These are phyloP conservation scores for Oncorhynchus clarkii DNA, from an alignment of 2,113 vertebrate species.

Conservation along the genomic window DNA sequence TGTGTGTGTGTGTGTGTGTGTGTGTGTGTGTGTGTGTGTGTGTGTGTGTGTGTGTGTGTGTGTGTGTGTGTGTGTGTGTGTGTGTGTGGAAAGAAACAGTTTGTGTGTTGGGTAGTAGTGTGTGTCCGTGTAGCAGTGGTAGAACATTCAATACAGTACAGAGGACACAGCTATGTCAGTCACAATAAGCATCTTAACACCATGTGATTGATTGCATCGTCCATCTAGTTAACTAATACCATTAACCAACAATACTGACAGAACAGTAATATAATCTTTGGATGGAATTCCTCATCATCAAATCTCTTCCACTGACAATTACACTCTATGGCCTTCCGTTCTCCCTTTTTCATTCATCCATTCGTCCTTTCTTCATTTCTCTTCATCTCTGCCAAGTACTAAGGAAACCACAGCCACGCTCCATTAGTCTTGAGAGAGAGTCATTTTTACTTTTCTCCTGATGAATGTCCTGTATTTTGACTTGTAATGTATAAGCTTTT, in stretches of 20 bases:
- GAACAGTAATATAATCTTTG: not conserved
- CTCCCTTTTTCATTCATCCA: conserved; percentile 23
- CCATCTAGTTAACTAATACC: not conserved
- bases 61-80: conserved; percentile 38
- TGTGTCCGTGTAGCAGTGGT: conserved; percentile 7
- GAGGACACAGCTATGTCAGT: not conserved
- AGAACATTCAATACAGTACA: not conserved
- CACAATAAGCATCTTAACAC: not conserved
- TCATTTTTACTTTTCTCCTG: conserved; percentile 55
- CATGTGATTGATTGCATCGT: not conserved
- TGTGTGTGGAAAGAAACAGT: not conserved
- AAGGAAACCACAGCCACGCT: conserved; percentile 34
- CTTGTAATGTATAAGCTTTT: not conserved
- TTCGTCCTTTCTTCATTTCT: conserved; percentile 33
- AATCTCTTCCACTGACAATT: too few species aligned
- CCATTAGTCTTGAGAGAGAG: conserved; percentile 41
- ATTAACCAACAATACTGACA: not conserved
- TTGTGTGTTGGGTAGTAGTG: conserved; percentile 21
- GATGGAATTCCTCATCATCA: not conserved
- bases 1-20: conserved; percentile 25
- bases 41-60: conserved; percentile 27
- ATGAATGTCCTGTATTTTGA: conserved; percentile 41
- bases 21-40: conserved; percentile 26
- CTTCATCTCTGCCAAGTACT: conserved; percentile 25
- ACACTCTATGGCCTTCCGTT: not conserved